Evolutionary conservation across 1,140 invertebrate genomes (phyloP), one percentile per base, ranked within the genome.

Genomic region (Diabrotica undecimpunctata): DNA sequence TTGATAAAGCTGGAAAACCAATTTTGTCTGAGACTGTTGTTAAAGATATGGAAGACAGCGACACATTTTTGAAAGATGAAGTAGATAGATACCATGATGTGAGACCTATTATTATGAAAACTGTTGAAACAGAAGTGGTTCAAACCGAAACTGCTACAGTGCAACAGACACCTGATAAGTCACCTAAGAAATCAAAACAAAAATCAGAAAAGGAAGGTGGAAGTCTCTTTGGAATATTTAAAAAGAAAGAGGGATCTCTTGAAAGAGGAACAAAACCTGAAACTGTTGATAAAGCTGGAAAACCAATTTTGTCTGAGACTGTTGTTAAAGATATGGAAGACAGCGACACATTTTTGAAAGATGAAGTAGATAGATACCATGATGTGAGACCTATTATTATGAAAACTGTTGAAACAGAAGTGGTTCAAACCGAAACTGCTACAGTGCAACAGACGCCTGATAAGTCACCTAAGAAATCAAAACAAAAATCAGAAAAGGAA

Each of bases 81-180:
- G 41, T 73, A 56, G 56, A 62, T 25, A 66, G 55, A 2, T 71
- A 69, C 61, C 55, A 73, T 41, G 67, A 73, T 64, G 67, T 69
- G 8, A 59, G 50, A 25, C 64, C 35, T 3, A 57, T 64, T 10
- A 10, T 52, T 6, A 39, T 0, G 6, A 51, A 61, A 54, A 50
- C 11, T 7, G 56, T 61, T 61, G 14, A 3, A 52, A 6, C 13
- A 41, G 8, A 14, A 13, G 5, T 0, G 6, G 41, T 10, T n/a
- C 3, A 41, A 6, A 52, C 36, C 7, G 58, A 54, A 13, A 13
- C 13, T 51, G 55, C 46, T 50, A 14, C 6, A 11, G 35, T n/a
- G 54, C 54, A 35, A 25, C 10, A 7, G 37, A 12, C 36, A 39
- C 5, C 13, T 8, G 10, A 39, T 5, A 11, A 25, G 14, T 41